Base-by-base conservation (phyloP, 2,888 invertebrate species). In the Apomyelois bistriatella region DNA sequence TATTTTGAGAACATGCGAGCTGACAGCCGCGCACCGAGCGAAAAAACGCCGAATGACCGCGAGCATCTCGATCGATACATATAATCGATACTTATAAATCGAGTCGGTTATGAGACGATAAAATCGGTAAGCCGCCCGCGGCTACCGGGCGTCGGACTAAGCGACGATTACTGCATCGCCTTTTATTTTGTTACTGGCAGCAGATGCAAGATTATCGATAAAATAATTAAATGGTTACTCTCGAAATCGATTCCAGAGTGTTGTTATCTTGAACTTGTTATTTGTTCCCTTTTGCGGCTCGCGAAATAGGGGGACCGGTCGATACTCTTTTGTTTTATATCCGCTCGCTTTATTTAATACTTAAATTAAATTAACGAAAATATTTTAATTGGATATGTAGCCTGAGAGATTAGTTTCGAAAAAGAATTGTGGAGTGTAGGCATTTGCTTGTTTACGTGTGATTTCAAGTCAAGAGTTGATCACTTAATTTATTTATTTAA, bases 151-250 rank as follows among this genome's bases (percentile, higher is more conserved):
- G 85, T 82, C 79, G 80, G 70, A 68, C 85, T 86, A 85, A 89
- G 89, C 88, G 88, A 84, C 88, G 87, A 89, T 89, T 89, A 89
- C 88, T 82, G 75, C 67, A 65, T 68, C 81, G 85, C 77, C 64
- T 87, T 79, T 88, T 88, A 79, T 88, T 88, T 79, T 76, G 72
- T 78, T 71, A 62, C 77, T 74, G 76, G 76, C 76, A 74, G 75
- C 72, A 79, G 83, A 85, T 82, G 85, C 84, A 73, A 90, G 89
- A 90, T 90, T 89, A 90, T 87, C 90, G 90, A 90, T 90, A 86
- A 89, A 89, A 90, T 90, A 90, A 90, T 90, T 90, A 90, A 90
- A 90, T 89, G 90, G 89, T 90, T 88, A 88, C 87, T 88, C 87
- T 86, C 85, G 75, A 89, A 90, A 90, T 89, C 90, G 90, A 89